Evolutionary conservation across 2,888 invertebrate species (phyloP), one percentile per base, ranked within the genome.

Genomic region (Catocala nupta): DNA sequence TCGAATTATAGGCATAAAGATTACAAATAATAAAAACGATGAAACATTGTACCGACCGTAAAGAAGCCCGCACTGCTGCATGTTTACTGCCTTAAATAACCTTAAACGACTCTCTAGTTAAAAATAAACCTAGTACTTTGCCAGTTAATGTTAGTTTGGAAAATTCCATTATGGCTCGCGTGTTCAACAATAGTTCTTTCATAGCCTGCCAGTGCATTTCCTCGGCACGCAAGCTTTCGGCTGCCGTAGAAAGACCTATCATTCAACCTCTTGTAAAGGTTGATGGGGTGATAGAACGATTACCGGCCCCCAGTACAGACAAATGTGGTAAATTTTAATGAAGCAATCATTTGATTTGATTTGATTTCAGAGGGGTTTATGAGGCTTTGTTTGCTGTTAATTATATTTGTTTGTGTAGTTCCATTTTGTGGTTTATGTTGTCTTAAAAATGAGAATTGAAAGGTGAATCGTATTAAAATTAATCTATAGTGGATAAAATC

Each of bases 151-250:
- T 69, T 56, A 75, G 70, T 77, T 83, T 75, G 65, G 70, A 66
- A 79, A 78, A 78, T 75, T 71, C 83, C 81, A 83, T 81, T 82
- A 76, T 54, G 44, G 64, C 48, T 85, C 58, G 84, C 85, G 83
- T 85, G 85, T 68, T 70, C 12, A n/a, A 53, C 42, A 54, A 63
- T 66, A 77, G 68, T 83, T 80, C 63, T 57, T 80, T 53, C 49
- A 16, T 65, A 65, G 73, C 51, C 25, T 64, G 73, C 48, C 73
- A 65, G 59, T 81, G 80, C 84, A 83, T 77, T 85, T 78, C 72
- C 81, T 67, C 11, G 55, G 55, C 82, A 84, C 84, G 84, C 78
- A 43, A 78, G 10, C 49, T 65, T 68, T 36, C 11, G 58, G 57
- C 45, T 65, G 39, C 60, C 50, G 48, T 61, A 51, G 63, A 70